A percentile compares a stretch with the other conserved stretches of the same genome.
phyloP scores from a whole-genome alignment of 2,113 vertebrate species.

The Noturus placidus region DNA sequence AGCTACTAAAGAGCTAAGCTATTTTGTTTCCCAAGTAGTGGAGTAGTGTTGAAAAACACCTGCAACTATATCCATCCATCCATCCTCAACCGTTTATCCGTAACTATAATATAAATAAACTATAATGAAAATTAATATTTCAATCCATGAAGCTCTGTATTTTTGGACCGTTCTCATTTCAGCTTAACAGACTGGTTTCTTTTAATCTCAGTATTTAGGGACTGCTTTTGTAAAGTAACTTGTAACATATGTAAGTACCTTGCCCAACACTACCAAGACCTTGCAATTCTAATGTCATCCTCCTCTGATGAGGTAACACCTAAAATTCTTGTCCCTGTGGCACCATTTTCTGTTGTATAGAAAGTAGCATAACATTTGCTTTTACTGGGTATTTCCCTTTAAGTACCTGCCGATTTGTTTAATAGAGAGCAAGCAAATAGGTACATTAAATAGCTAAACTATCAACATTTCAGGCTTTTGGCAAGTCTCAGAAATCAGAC shows the following conservation, averaged over 20 bases:
- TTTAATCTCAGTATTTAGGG: neutral
- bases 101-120: too few species aligned
- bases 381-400: neutral
- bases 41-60: neutral
- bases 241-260: neutral
- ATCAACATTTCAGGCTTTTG: neutral
- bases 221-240: neutral
- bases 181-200: neutral
- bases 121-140: neutral
- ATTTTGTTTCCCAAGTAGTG: neutral
- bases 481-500: neutral
- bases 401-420: neutral
- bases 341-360: neutral
- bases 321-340: neutral
- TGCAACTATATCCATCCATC: too few species aligned
- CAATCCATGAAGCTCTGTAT: neutral
- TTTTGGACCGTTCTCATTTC: neutral
- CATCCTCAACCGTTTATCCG: too few species aligned
- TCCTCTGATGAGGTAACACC: neutral
- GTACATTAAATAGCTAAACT: neutral
- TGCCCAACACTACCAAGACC: neutral
- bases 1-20: neutral
- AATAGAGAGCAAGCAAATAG: neutral
- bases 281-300: neutral
- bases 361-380: neutral